Evolutionary conservation across 2,113 vertebrate genomes (phyloP), one percentile per base, ranked within the genome.

Genomic region (Donacobius atricapilla): DNA sequence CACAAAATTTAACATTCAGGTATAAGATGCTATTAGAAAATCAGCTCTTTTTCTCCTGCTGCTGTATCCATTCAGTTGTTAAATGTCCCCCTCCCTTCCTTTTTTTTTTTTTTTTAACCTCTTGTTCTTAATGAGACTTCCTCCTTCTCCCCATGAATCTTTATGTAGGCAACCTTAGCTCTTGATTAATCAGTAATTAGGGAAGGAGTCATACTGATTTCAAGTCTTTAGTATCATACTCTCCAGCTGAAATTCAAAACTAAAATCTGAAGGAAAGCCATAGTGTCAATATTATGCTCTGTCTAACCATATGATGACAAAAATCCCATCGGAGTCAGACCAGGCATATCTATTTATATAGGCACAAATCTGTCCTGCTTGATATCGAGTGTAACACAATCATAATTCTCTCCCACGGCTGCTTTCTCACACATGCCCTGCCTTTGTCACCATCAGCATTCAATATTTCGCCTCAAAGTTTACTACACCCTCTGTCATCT

Each of bases 161-260:
- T 94, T 96, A 94, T 96, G 96, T 94, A 96, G 94, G 90, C 95
- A 95, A 93, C 95, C 84, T 96, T 90, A 96, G 96, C 85, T 96
- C 96, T 96, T 97, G 96, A 97, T 96, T 97, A 97, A 97, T 97
- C 97, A 97, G 87, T 96, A 97, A 96, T 97, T 97, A 95, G 94
- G 87, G 95, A 95, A 96, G 96, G 89, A 94, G 89, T 94, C 96
- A 33, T 72, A 97, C 96, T 96, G 97, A 77, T 96, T 96, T 95
- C 83, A 54, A 94, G 93, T 57, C 93, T 88, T 89, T 79, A 66
- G 63, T 83, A 95, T 95, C 87, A 51, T 83, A 87, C 87, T 96
- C 93, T 94, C 83, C 87, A 90, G 88, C 60, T 94, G 92, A 94
- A 95, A 94, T 72, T 92, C 66, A 90, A 78, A 87, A 57, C 82